Evolutionary conservation across 2,888 invertebrate species (phyloP), one percentile per base, ranked within the genome.

Genomic region (Drosophila paramelanica): DNA sequence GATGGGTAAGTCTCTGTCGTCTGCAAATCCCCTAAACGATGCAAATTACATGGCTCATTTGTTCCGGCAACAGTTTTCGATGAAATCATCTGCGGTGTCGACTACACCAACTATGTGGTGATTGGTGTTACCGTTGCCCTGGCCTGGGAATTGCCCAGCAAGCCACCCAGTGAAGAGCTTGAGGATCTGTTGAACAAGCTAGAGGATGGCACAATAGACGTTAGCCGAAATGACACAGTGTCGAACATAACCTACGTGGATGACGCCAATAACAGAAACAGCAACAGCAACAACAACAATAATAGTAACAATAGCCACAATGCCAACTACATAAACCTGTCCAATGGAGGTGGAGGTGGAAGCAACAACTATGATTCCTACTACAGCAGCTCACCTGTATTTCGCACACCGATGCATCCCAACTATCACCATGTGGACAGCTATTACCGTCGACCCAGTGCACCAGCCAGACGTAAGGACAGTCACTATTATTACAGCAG

Each of bases 131-230:
- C 96, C 0, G 95, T 96, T 1, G 96, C 96, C 0, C 91, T 96
- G 79, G 96, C 96, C 2, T 96, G 95, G 94, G 95, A 96, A 84
- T 90, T 96, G 45, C 96, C 96, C 0, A 95, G 95, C 73, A 94
- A 95, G 69, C 94, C 93, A 4, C 91, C 92, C 5, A 92, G 91
- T 67, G 92, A 91, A 73, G 86, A 90, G 27, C 57, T 92, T 0
- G 84, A 89, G 17, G 89, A 92, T 64, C 58, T 92, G 2, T 61
- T 77, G 10, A 79, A 82, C 11, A 90, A 89, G 45, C 79, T 92
- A 11, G 77, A 88, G 7, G 91, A 91, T 17, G 92, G 91, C 11
- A 90, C 89, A 3, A 31, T 91, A 4, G 89, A 89, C 11, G 50
- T 83, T n/a, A 86, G 81, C 59, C 91, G 91, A 17, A 91, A 91